These are phyloP conservation scores for Labeo calbasu DNA, from an alignment of 2,797 vertebrate genomes.

Conservation along the genomic window DNA sequence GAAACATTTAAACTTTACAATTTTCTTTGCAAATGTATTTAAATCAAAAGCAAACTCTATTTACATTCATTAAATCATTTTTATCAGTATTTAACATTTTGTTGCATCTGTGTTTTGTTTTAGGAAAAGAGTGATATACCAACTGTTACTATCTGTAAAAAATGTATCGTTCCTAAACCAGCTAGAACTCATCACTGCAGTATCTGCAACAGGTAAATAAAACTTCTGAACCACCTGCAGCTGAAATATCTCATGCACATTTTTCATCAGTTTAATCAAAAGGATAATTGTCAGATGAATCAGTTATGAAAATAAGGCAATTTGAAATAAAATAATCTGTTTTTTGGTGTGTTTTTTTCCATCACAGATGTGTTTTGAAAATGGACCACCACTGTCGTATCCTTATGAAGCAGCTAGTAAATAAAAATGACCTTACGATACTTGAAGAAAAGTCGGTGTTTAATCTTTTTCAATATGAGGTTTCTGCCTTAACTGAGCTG, in stretches of 20 bases:
- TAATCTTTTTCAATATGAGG: not conserved
- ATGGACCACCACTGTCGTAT: conserved; percentile 99
- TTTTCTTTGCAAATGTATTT: not conserved
- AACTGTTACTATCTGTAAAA: conserved; percentile 92
- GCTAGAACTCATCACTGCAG: conserved; percentile 97
- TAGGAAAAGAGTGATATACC: conserved; percentile 84
- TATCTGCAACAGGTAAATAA: conserved; percentile 90
- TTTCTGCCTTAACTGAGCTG: conserved; percentile 73
- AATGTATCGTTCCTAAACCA: conserved; percentile 94
- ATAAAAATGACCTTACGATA: not conserved
- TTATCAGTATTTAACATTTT: not conserved
- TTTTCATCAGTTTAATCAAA: not conserved
- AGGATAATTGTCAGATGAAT: too few species aligned
- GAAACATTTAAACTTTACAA: not conserved
- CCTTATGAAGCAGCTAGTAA: conserved; percentile 74
- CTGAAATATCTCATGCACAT: not conserved
- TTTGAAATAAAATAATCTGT: not conserved
- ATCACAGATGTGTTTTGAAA: conserved; percentile 91
- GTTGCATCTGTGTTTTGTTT: conserved; percentile 19
- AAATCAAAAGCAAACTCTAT: not conserved
- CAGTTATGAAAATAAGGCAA: not conserved
- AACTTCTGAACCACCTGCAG: too few species aligned
- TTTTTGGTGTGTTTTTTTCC: conserved; percentile 36
- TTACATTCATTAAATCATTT: too few species aligned
- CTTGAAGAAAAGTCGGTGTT: not conserved